Percentiles rank a stretch among this genome's conserved stretches.
phyloP scores from a whole-genome alignment of 2,113 vertebrate genomes.

The Lepus americanus region DNA sequence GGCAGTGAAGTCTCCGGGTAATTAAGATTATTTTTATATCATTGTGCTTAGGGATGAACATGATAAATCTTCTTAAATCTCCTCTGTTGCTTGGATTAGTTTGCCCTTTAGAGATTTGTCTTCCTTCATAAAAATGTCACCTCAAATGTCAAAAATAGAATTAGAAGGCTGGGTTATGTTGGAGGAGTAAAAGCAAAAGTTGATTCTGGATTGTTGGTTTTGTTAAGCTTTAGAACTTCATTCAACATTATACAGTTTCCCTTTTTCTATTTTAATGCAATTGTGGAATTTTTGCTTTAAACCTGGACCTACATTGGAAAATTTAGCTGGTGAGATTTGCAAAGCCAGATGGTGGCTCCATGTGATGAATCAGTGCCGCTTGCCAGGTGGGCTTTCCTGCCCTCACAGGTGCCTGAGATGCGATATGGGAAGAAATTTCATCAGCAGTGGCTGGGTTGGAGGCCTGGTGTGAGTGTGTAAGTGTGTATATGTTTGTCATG shows the following conservation, averaged over 20 bases:
- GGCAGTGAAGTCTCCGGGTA: background rate
- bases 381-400: background rate
- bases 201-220: background rate
- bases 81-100: background rate
- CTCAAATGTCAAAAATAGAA: background rate
- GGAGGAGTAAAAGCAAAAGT: background rate
- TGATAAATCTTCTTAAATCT: constrained; percentile 18
- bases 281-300: background rate
- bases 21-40: constrained; percentile 52
- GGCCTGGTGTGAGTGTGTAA: background rate
- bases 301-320: background rate
- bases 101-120: background rate
- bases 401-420: background rate
- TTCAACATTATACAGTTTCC: background rate
- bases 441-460: accelerated
- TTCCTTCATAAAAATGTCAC: constrained; percentile 14
- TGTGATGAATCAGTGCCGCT: background rate
- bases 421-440: background rate
- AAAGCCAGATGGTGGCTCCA: background rate
- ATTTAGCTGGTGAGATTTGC: background rate
- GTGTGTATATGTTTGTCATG: background rate
- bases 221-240: background rate
- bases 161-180: background rate
- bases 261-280: background rate
- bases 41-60: constrained; percentile 27